Evolutionary conservation across 2,113 vertebrate genomes (phyloP), one percentile per base, ranked within the genome.

Genomic region (Strigops habroptila): DNA sequence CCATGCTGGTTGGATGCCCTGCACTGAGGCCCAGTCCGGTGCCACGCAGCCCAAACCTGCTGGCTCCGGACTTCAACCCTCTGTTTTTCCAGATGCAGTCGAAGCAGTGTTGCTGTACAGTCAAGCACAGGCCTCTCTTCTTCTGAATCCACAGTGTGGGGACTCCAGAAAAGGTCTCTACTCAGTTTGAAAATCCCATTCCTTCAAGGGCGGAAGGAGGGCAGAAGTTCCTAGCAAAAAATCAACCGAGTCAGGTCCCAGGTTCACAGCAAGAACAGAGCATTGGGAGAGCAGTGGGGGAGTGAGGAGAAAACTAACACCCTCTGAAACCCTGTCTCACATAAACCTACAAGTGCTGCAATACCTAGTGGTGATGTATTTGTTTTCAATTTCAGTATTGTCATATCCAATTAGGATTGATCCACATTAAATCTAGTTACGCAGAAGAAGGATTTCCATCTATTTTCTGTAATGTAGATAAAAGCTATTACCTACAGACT

Each of bases 301-400:
- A 46, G 11, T 41, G 63, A 77, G 41, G 44, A 83, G 24, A 71
- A 76, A 74, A 57, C 69, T 68, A 52, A 41, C 16, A 25, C 7
- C 18, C n/a, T n/a, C 49, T 63, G 37, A 77, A 69, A 65, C 3
- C 21, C 30, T 8, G 6, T 33, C 18, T 81, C 64, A 43, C 43
- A 48, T 15, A 90, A 73, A 25, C 24, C 17, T 68, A n/a, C 39
- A 68, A 82, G 51, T 63, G 49, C 48, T 53, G 52, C 46, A 85
- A 24, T 91, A 77, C 37, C 64, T 74, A 46, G 17, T 74, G 41
- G 24, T 91, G 43, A 60, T 33, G 53, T 46, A 59, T 81, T 94
- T 84, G 37, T 31, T 96, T 94, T 88, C 80, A 41, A 23, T 93
- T 95, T 94, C 86, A 41, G 33, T 60, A 16, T 51, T 89, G 89